Base-by-base conservation (phyloP, 2,113 vertebrate species). In the Tachycineta bicolor region DNA sequence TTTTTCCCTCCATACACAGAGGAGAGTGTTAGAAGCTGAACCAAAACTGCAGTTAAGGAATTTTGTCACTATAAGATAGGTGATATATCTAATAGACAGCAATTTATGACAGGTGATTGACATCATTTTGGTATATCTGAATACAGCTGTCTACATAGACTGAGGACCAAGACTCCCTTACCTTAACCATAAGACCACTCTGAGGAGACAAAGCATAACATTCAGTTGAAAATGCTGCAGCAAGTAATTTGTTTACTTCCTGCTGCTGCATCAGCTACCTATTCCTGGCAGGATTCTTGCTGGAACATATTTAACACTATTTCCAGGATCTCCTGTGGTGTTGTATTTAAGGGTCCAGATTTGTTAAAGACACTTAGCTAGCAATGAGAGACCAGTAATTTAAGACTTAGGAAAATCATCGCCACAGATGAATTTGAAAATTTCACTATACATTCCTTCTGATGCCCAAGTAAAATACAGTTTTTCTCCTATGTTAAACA, bases 391-490 rank as follows among this genome's bases (percentile, higher is more conserved):
- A 71, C 29, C 12, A 9, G 18, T 81, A 29, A 7, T 65, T 78
- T 63, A 58, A 94, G 83, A 62, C 17, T 41, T 20, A 22, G 28
- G 26, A 68, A 73, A 39, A 44, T 64, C 12, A 44, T 37, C 68
- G 63, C 5, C 14, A 56, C 24, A 31, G n/a, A 31, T 29, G 13
- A 73, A 76, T 39, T 34, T 67, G 11, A 83, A 94, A 77, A 80
- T 11, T 10, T 29, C 86, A 14, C 8, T 46, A 74, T 4, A 53
- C 8, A 41, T 44, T 52, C n/a, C 24, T 62, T 70, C 79, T 49
- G 19, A 28, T 68, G 44, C 14, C 8, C 28, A 95, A 28, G 44
- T 5, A n/a, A 75, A 50, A 56, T 33, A 60, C 0, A 0, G 7
- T 17, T 74, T 65, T 70, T 11, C 14, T 63, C 9, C 1, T 23